phyloP scores from a whole-genome alignment of 1,140 invertebrate species.

The Zeugodacus cucurbitae region DNA sequence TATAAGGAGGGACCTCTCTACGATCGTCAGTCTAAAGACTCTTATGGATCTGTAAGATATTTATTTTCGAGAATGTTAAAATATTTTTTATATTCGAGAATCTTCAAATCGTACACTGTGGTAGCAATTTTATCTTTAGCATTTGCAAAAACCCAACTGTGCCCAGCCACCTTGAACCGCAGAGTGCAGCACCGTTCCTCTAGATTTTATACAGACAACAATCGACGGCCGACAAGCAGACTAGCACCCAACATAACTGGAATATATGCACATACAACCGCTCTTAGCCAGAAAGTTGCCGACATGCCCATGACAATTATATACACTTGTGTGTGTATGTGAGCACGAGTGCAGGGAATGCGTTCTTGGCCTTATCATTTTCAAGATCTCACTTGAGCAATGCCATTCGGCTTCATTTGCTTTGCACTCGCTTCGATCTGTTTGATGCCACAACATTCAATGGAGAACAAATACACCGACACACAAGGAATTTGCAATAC shows the following conservation, averaged over 20 bases:
- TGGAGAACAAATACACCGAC: background rate
- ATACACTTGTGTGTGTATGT: background rate
- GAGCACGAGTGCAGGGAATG: background rate
- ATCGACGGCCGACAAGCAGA: background rate
- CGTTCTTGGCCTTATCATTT: slow-evolving; percentile 13
- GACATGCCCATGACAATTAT: background rate
- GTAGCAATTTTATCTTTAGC: slow-evolving; percentile 12
- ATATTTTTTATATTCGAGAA: too few relatives aligned
- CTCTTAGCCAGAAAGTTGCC: slow-evolving; percentile 7
- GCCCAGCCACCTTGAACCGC: slow-evolving; percentile 5
- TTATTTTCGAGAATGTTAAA: too few relatives aligned
- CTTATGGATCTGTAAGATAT: too few relatives aligned
- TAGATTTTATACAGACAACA: background rate
- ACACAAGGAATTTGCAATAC: background rate
- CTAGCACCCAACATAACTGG: slow-evolving; percentile 20
- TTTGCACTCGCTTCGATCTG: background rate
- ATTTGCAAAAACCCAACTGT: background rate
- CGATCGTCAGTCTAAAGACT: too few relatives aligned
- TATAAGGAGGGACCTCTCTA: too few relatives aligned
- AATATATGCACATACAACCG: background rate
- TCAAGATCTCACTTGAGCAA: slow-evolving; percentile 21
- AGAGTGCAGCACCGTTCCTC: background rate
- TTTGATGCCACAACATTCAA: background rate
- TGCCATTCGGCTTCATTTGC: slow-evolving; percentile 22
- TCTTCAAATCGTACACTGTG: too few relatives aligned